Percentiles rank a stretch among this genome's conserved stretches.
These are phyloP conservation scores for Lasioglossum figueresi DNA, from an alignment of 2,888 invertebrate species.

Conservation along the genomic window DNA sequence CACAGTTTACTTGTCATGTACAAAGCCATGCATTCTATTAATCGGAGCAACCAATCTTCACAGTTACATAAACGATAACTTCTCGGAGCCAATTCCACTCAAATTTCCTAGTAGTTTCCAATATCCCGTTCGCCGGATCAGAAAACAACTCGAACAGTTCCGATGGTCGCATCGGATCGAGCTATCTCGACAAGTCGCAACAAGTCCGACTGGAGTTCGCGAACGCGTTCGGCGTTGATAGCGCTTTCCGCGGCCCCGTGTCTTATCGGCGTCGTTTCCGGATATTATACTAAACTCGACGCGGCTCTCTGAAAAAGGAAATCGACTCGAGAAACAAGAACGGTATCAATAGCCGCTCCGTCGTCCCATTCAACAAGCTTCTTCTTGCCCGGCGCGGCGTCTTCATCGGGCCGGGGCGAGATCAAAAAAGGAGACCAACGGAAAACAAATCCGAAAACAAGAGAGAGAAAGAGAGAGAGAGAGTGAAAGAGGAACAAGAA, in stretches of 20 bases:
- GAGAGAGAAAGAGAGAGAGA: neutral
- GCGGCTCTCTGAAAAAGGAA: neutral
- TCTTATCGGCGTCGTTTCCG: conserved; percentile 2
- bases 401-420: neutral
- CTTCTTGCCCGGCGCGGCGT: neutral
- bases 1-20: too few relatives aligned
- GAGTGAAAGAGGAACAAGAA: too few relatives aligned
- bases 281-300: neutral
- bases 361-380: neutral
- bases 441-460: neutral
- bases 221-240: neutral
- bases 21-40: neutral
- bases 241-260: neutral
- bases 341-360: neutral
- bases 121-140: neutral
- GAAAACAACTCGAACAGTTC: neutral
- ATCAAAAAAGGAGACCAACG: neutral
- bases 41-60: neutral
- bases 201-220: neutral
- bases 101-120: neutral
- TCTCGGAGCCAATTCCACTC: neutral
- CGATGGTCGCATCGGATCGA: neutral
- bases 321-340: conserved; percentile 6
- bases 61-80: neutral
- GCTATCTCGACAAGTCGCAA: neutral